A percentile compares a stretch with the other conserved stretches of the same genome.
Evolutionary conservation across 2,888 invertebrate genomes (phyloP).

Genomic region (Ommatoiulus sabulosus): DNA sequence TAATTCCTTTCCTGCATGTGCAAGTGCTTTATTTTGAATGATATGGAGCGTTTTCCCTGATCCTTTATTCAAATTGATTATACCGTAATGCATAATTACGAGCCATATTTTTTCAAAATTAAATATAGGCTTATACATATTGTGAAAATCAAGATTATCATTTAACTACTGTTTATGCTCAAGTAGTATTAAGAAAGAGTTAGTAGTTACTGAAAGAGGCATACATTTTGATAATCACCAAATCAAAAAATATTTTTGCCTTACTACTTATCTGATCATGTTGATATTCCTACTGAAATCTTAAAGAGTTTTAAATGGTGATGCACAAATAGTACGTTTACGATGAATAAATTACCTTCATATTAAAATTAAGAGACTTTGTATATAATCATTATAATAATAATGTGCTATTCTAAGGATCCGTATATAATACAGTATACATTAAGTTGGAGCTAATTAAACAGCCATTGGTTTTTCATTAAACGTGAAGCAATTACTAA

Average conservation of each 20-base stretch:
- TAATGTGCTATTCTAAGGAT: too few relatives aligned
- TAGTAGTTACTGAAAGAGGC: neutral
- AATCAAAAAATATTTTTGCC: neutral
- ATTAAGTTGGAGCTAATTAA: too few relatives aligned
- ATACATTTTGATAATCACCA: neutral
- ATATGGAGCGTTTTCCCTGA: neutral
- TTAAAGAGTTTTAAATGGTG: too few relatives aligned
- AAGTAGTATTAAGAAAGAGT: too few relatives aligned
- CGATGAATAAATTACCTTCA: too few relatives aligned
- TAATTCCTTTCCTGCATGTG: neutral
- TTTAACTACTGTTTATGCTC: neutral
- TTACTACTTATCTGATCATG: neutral
- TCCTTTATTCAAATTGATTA: neutral
- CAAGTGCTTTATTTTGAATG: neutral
- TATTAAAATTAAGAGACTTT: too few relatives aligned
- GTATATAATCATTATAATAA: too few relatives aligned
- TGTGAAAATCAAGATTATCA: neutral
- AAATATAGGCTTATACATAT: neutral
- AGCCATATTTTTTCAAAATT: slow-evolving; percentile 10
- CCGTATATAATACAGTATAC: too few relatives aligned
- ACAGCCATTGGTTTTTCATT: too few relatives aligned
- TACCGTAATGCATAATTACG: neutral
- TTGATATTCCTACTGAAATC: neutral
- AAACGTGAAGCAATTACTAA: too few relatives aligned
- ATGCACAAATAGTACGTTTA: too few relatives aligned